Evolutionary conservation across 2,888 invertebrate genomes (phyloP), one percentile per base, ranked within the genome.

Genomic region (Siphlonurus alternatus): DNA sequence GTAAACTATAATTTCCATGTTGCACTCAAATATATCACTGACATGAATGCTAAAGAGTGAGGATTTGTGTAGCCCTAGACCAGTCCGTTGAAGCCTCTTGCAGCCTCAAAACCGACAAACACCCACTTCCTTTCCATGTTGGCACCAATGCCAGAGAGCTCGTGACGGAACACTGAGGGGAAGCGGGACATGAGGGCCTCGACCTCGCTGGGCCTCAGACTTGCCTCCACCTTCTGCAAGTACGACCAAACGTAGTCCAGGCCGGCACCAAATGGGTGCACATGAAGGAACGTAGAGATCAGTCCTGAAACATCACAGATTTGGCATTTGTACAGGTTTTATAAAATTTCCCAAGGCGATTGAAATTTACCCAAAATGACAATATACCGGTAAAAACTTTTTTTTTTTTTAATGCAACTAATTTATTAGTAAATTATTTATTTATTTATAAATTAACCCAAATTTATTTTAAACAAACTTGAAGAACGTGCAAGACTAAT

Each of bases 211-310:
- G 88, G 85, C 66, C 86, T 81, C 61, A 89, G 78, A 69, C 79
- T 79, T 1, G 87, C 80, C 70, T 89, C 86, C 68, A 92, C 78
- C 72, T 89, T 89, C 71, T 89, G 88, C 23, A 96, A 83, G 76
- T 94, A 96, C 7, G 90, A 91, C 81, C 90, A 90, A 67, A 96
- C 87, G 76, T 92, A 91, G 74, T 92, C 93, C 1, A 92, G 81
- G 66, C 89, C 89, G 1, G 94, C 93, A 61, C 96, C 96, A 72
- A 89, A 88, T 0, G 95, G 96, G 77, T 96, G 95, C 53, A 96
- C 89, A 76, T 92, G 85, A 63, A 96, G 81, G 77, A 93, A 96
- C 5, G 93, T 89, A 2, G 94, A 88, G 71, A 93, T 87, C 65
- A 96, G 80, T 71, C 83, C 83, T 79, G 66, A n/a, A 70, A 69